Base-by-base conservation (phyloP, 2,888 invertebrate genomes). In the Celastrina argiolus region DNA sequence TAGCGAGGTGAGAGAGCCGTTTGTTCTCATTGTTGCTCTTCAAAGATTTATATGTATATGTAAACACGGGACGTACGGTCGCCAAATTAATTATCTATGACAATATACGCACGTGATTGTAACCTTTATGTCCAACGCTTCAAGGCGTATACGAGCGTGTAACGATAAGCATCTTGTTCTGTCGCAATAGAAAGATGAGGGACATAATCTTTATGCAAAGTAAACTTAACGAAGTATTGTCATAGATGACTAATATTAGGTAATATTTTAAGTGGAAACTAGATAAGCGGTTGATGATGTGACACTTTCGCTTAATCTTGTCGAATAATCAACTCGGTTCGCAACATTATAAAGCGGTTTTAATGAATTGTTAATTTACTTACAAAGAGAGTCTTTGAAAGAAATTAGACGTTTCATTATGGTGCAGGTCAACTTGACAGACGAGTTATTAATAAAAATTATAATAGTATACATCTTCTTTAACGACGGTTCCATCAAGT, bases 221-320 rank as follows among this genome's bases (percentile, higher is more conserved):
- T 77, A 74, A 76, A 74, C 75, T 80, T 88, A 88, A 88, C 85
- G 88, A 88, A 88, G 78, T 83, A 88, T 88, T 88, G 87, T 88
- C 76, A 67, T 64, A 64, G 70, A 74, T 78, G 79, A 81, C 75
- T 81, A 79, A 81, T 81, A 78, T 78, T 76, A 71, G 71, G 73
- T 76, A 74, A 74, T 80, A 78, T 81, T 79, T 81, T 79, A 71
- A 69, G 74, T 74, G 71, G 64, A 68, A 81, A 80, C 75, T 80
- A 80, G 80, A 81, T 76, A 72, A 76, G 72, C 74, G 71, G 75
- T 78, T 78, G 78, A 80, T 79, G 81, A 79, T 75, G 75, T 69
- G 68, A 70, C 72, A 73, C 82, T 80, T 80, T 67, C 66, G 69
- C 66, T 67, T 70, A 68, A 67, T 68, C 58, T 63, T 26, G 45